Base-by-base conservation (phyloP, 1,140 invertebrate genomes). In the Lasioglossum albipes region DNA sequence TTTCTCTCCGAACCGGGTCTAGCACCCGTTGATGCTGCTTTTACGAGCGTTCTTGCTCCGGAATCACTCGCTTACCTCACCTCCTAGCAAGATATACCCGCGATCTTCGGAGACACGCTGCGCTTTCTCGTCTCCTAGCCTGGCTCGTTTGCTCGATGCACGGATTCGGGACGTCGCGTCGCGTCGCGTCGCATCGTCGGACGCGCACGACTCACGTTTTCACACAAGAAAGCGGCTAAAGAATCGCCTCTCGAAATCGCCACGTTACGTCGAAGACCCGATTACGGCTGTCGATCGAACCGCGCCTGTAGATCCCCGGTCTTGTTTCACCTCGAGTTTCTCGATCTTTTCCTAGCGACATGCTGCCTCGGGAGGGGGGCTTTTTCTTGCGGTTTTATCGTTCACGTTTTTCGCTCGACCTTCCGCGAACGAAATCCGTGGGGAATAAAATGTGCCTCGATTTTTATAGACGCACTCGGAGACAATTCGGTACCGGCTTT, bases 51-150 rank as follows among this genome's bases (percentile, higher is more conserved):
- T 75, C 75, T 77, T 77, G 78, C 84, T 65, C 84, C 83, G 84
- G 64, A 84, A 85, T 85, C 83, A 69, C 31, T 81, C 83, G 83
- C 83, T 85, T 77, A 73, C 83, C 69, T 85, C 83, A 74, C 52
- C 83, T 77, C 73, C 59, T 77, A 49, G 64, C 73, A 20, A 84
- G 69, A 84, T 76, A 77, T 49, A 81, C 62, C 57, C 62, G 36
- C 78, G 84, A 84, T 85, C 78, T 57, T 73, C 42, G 83, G 78
- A 73, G 83, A 85, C 83, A 81, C 68, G 84, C 61, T n/a, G 77
- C 77, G 77, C 84, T 85, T 84, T 85, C 84, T 81, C 84, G 78
- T 70, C 78, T 75, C 27, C 59, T 66, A 12, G 27, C 27, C 41
- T n/a, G 5, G 75, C 75, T 76, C 75, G 75, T 59, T 76, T 22